Percentiles rank a stretch among this genome's conserved stretches.
Conservation (phyloP, 2,888 invertebrate genomes). For the Macroteleia sp. region DNA sequence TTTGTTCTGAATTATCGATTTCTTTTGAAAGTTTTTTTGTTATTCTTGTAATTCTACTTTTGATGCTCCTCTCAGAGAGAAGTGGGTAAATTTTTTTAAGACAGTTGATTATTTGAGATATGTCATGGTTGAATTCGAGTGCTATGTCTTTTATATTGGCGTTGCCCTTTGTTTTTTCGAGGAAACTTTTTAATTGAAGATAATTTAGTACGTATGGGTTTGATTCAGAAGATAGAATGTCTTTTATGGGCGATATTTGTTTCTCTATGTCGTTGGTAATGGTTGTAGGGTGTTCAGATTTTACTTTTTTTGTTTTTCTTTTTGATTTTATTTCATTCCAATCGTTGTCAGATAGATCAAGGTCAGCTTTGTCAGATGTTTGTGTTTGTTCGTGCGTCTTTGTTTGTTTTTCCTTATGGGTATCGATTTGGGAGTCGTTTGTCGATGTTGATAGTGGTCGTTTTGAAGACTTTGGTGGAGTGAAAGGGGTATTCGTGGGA, state of each 20-base stretch:
- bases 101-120: background rate
- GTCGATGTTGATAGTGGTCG: background rate
- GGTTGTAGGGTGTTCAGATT: background rate
- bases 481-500: background rate
- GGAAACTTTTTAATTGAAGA: constrained; percentile 5
- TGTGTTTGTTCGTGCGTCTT: background rate
- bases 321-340: background rate
- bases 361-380: background rate
- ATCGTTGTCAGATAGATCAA: background rate
- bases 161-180: constrained; percentile 1
- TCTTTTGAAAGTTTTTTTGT: background rate
- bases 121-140: background rate
- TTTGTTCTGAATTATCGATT: background rate
- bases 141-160: background rate
- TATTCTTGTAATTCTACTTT: background rate
- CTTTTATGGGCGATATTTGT: background rate
- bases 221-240: background rate
- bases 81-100: background rate
- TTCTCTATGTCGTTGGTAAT: background rate
- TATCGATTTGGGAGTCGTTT: background rate
- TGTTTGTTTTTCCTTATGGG: background rate
- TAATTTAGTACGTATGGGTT: background rate
- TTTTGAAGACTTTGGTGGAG: background rate
- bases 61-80: background rate
- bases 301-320: background rate